Conservation (phyloP, 2,888 invertebrate genomes). For the Drosophila longiperda region DNA sequence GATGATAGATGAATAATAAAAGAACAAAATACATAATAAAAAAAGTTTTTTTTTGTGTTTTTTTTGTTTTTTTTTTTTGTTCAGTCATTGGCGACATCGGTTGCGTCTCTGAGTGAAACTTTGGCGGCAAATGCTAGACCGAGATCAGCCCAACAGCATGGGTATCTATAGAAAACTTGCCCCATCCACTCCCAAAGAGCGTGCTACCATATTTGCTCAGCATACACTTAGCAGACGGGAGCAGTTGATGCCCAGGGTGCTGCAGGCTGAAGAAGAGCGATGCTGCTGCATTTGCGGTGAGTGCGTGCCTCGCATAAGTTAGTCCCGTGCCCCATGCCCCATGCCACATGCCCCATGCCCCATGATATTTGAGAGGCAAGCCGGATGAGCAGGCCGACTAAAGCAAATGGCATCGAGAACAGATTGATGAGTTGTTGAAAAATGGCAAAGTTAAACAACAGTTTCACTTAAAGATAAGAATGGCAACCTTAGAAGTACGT, state of each 20-base stretch:
- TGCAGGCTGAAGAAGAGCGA: constrained; percentile 72
- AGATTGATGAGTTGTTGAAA: constrained; percentile 82
- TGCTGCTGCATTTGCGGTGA: constrained; percentile 79
- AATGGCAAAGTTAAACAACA: constrained; percentile 80
- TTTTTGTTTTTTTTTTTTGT: constrained; percentile 5
- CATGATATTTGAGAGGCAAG: constrained; percentile 27
- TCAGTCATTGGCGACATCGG: constrained; percentile 69
- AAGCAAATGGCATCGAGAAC: constrained; percentile 62
- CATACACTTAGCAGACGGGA: constrained; percentile 38
- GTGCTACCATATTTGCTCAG: constrained; percentile 66
- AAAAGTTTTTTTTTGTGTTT: constrained; percentile 52
- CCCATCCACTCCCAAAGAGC: neutral
- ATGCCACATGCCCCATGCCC: neutral
- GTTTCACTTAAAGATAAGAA: constrained; percentile 53
- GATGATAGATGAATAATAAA: constrained; percentile 81
- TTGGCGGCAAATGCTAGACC: constrained; percentile 19
- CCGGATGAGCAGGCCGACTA: constrained; percentile 46
- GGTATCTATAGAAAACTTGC: neutral
- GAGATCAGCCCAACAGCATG: constrained; percentile 6
- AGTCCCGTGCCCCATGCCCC: constrained; percentile 31
- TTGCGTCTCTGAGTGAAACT: constrained; percentile 57
- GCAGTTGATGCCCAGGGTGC: constrained; percentile 51
- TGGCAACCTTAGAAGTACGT: constrained; percentile 17
- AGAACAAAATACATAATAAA: constrained; percentile 79
- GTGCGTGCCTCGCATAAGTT: constrained; percentile 80